phyloP scores from a whole-genome alignment of 1,140 invertebrate species.

The Drosophila biarmipes region DNA sequence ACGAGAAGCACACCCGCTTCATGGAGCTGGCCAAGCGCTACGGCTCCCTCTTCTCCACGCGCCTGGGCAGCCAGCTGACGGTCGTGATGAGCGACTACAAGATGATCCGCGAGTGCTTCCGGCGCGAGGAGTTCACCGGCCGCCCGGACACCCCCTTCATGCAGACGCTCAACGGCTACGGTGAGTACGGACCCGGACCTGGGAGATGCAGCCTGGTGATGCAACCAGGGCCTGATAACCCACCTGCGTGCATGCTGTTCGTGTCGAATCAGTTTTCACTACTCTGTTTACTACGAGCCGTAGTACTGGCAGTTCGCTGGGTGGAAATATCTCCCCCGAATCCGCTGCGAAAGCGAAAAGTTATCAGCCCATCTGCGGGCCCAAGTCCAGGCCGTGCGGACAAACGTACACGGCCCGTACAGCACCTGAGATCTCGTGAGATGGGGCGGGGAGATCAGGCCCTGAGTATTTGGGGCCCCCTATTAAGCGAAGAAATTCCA shows the following conservation, averaged over 20 bases:
- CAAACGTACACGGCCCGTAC: not conserved
- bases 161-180: conserved; percentile 94
- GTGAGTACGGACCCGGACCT: conserved; percentile 86
- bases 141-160: conserved; percentile 93
- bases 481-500: conserved; percentile 46
- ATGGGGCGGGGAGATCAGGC: conserved; percentile 1
- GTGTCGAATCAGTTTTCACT: conserved; percentile 8
- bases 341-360: conserved; percentile 30
- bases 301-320: not conserved
- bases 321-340: conserved; percentile 6
- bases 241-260: conserved; percentile 2
- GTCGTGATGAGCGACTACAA: conserved; percentile 94
- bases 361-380: conserved; percentile 25
- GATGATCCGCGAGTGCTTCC: conserved; percentile 93
- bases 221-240: not conserved
- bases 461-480: conserved; percentile 2
- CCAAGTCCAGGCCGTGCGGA: conserved; percentile 17
- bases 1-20: conserved; percentile 91
- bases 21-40: conserved; percentile 90
- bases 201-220: not conserved
- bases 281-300: conserved; percentile 15
- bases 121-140: conserved; percentile 93
- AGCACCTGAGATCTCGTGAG: not conserved
- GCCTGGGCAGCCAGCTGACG: conserved; percentile 91
- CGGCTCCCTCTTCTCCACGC: conserved; percentile 91